Evolutionary conservation across 2,797 vertebrate genomes (phyloP), one percentile per base, ranked within the genome.

Genomic region (Sebastes diaconus): DNA sequence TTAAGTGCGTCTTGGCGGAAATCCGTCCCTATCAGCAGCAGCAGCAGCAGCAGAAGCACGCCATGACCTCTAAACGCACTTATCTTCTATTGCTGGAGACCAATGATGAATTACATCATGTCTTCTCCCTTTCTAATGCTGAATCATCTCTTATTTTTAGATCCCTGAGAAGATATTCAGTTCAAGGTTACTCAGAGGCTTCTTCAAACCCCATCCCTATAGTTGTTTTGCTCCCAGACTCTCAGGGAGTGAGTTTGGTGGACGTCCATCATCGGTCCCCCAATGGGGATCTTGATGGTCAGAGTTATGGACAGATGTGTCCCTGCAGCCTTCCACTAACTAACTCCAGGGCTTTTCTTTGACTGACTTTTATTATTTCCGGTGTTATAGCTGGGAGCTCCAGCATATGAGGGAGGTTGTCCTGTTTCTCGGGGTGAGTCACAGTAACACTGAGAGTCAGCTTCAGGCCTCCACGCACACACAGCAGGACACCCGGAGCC

Each of bases 41-140:
- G 42, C 42, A 18, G 42, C 83, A 58, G 84, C 46, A 20, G 46
- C 18, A 50, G 46, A 18, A 3, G 79, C 88, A 79, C 79, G 84
- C 75, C 77, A 90, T 90, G 93, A 94, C 93, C 94, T 94, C 92
- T 87, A 94, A 94, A 88, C 66, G 75, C 80, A 54, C 59, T 55
- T 65, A 71, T 55, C 75, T 73, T 66, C 80, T 50, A 58, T 42
- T 66, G 69, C n/a, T 1, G 39, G 72, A 68, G 6, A 18, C 6
- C n/a, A 10, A n/a, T 22, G 83, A 32, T 73, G 29, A 22, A 68
- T 73, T 36, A 4, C 39, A 74, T 20, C 6, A 29, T 11, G 46
- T 4, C 12, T 4, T 20, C 36, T 20, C 20, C 2, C 16, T 32
- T 8, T 61, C 22, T 71, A 16, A 30, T 22, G 84, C 67, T 13